These are phyloP conservation scores for Catostomus latipinnis DNA, from an alignment of 2,797 vertebrate species.

Conservation along the genomic window DNA sequence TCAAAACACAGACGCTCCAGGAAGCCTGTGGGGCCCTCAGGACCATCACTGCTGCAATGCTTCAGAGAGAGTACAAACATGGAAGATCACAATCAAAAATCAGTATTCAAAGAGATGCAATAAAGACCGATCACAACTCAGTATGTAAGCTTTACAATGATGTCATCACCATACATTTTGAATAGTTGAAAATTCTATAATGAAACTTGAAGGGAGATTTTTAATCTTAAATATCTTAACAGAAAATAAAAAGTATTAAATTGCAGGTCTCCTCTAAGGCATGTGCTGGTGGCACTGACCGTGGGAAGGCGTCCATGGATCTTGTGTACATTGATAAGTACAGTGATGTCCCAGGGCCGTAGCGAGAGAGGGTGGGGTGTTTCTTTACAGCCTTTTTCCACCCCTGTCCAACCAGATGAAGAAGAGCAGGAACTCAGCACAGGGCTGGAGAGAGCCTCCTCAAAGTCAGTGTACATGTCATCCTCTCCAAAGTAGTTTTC, in stretches of 20 bases:
- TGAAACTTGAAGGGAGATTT: too few relatives aligned
- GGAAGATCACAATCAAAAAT: background rate
- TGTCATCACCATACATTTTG: background rate
- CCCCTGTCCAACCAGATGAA: constrained; percentile 92
- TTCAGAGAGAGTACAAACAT: constrained; percentile 64
- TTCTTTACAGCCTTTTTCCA: constrained; percentile 81
- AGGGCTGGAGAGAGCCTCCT: constrained; percentile 90
- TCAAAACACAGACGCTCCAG: constrained; percentile 96
- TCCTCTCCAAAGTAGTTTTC: constrained; percentile 99
- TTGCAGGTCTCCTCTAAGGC: background rate
- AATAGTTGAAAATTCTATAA: too few relatives aligned
- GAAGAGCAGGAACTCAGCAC: constrained; percentile 91
- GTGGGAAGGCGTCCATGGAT: constrained; percentile 96
- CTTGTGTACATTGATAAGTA: constrained; percentile 95
- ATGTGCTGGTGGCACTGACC: constrained; percentile 73
- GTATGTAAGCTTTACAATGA: background rate
- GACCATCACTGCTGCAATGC: constrained; percentile 92
- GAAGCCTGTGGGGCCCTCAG: constrained; percentile 92
- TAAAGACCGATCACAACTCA: background rate
- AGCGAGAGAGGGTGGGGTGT: constrained; percentile 86
- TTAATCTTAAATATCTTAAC: too few relatives aligned
- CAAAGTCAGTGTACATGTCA: constrained; percentile 98
- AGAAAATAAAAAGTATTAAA: background rate
- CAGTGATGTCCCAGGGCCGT: constrained; percentile 98
- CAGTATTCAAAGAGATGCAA: background rate